These are phyloP conservation scores for Thaumatotibia leucotreta DNA, from an alignment of 1,140 invertebrate species.

Conservation along the genomic window DNA sequence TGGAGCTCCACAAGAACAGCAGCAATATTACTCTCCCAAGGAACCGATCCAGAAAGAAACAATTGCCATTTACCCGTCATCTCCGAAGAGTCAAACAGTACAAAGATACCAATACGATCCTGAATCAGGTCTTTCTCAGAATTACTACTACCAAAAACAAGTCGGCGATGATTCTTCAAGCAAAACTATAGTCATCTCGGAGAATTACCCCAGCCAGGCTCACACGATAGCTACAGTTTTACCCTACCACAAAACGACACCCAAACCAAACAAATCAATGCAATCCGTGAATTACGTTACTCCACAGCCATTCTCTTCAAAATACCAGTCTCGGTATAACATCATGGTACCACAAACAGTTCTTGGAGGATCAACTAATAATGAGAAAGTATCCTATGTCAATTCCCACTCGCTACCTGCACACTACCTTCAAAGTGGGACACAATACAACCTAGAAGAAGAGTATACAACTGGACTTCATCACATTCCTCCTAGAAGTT, in stretches of 20 bases:
- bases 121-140: conserved; percentile 26
- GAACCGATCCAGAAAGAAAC: conserved; percentile 32
- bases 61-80: conserved; percentile 33
- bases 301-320: conserved; percentile 48
- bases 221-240: conserved; percentile 66
- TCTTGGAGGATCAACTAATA: conserved; percentile 36
- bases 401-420: conserved; percentile 45
- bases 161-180: conserved; percentile 27
- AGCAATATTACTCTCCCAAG: conserved; percentile 18
- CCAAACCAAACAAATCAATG: conserved; percentile 32
- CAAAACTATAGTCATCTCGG: conserved; percentile 36
- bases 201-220: conserved; percentile 63
- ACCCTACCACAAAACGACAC: conserved; percentile 38
- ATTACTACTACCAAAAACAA: conserved; percentile 46
- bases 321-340: conserved; percentile 56
- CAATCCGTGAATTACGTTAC: conserved; percentile 64
- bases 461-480: conserved; percentile 40
- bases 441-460: conserved; percentile 36
- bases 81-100: conserved; percentile 32
- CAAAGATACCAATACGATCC: conserved; percentile 38
- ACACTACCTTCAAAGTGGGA: conserved; percentile 33
- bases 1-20: not conserved
- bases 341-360: conserved; percentile 63
- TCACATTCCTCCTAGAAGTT: conserved; percentile 35
- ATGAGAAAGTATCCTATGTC: conserved; percentile 57